Conservation (phyloP, 2,888 invertebrate species). For the Nycteola revayana region DNA sequence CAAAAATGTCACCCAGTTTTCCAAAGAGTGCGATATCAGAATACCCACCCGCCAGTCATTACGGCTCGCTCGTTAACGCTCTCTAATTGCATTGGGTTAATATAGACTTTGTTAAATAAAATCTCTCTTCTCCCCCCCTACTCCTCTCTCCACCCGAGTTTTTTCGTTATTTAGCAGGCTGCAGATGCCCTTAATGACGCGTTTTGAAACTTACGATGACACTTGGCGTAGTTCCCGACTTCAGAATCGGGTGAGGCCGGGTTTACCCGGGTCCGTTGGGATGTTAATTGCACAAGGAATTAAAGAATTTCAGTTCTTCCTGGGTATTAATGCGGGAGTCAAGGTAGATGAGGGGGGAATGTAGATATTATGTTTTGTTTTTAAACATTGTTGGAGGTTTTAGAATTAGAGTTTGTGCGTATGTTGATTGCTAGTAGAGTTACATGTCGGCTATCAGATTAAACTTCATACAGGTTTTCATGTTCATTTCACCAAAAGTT, state of each 20-base stretch:
- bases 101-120: conserved; percentile 83
- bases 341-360: conserved; percentile 42
- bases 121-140: conserved; percentile 72
- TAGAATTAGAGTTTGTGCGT: conserved; percentile 4
- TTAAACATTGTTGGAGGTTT: conserved; percentile 13
- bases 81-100: conserved; percentile 82
- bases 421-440: no score
- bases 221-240: conserved; percentile 69
- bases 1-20: no score
- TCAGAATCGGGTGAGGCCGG: no score
- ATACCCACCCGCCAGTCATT: conserved; percentile 71
- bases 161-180: conserved; percentile 78
- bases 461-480: no score
- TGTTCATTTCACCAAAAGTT: no score
- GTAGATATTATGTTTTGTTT: conserved; percentile 42
- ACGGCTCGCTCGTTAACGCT: conserved; percentile 77
- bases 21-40: conserved; percentile 32
- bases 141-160: conserved; percentile 42
- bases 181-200: conserved; percentile 81
- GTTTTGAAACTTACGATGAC: conserved; percentile 81
- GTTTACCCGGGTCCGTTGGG: conserved; percentile 42
- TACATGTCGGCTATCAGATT: no score
- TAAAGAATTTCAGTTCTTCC: conserved; percentile 76
- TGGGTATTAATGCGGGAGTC: conserved; percentile 62
- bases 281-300: conserved; percentile 77